These are phyloP conservation scores for Sorex maritimensis DNA, from an alignment of 2,797 vertebrate genomes.

Conservation along the genomic window DNA sequence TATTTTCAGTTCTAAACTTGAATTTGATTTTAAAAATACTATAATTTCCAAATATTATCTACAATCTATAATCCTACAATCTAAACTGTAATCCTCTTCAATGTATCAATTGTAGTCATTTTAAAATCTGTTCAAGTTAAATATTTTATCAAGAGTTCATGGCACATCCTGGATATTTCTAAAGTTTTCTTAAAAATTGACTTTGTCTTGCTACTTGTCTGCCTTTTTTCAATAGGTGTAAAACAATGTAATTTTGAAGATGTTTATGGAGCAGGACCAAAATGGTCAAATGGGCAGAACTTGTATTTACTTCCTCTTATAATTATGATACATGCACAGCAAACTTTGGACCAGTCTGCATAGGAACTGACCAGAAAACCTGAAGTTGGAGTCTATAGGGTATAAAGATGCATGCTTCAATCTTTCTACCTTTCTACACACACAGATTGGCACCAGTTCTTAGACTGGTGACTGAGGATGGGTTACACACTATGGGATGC, in stretches of 20 bases:
- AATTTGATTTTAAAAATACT: conserved; percentile 23
- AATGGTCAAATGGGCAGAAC: too few species aligned
- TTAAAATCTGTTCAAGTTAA: not conserved
- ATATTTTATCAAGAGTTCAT: not conserved
- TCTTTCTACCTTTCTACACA: too few species aligned
- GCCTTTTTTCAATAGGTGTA: not conserved
- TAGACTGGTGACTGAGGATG: too few species aligned
- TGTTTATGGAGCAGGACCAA: too few species aligned
- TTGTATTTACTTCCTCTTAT: too few species aligned
- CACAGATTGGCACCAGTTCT: too few species aligned
- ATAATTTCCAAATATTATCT: not conserved
- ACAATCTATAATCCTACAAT: not conserved
- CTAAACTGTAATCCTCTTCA: not conserved
- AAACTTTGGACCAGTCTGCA: too few species aligned
- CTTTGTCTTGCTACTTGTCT: not conserved
- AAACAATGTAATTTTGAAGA: not conserved
- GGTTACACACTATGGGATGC: too few species aligned
- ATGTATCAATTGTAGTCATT: not conserved
- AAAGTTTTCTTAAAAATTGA: not conserved
- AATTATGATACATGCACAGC: too few species aligned
- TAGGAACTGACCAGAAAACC: too few species aligned
- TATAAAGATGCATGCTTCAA: too few species aligned
- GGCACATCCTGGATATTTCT: not conserved
- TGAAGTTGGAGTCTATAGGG: too few species aligned
- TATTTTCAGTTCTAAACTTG: not conserved